Evolutionary conservation across 1,140 invertebrate species (phyloP).

Genomic region (Saccostrea echinata): DNA sequence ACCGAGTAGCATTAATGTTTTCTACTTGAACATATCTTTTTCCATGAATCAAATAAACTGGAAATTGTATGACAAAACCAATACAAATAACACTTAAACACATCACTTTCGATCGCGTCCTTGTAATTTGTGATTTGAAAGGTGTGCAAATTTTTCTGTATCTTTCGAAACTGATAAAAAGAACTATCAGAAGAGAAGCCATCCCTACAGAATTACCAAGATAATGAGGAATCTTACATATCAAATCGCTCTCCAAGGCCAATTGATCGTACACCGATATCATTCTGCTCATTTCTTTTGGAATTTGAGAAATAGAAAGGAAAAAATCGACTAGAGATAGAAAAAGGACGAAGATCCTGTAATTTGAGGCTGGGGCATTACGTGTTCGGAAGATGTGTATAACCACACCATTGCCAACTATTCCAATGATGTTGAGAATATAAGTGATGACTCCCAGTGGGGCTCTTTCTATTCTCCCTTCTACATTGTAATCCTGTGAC

Average conservation of each 20-base stretch:
- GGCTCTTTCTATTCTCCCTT: neutral
- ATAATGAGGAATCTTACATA: neutral
- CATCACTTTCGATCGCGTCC: neutral
- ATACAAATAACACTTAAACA: neutral
- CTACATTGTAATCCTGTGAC: neutral
- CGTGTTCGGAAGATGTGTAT: too few species aligned
- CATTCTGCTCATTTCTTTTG: neutral
- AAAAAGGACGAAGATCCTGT: neutral
- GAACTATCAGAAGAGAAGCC: neutral
- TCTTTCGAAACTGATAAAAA: neutral
- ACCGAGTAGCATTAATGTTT: too few species aligned
- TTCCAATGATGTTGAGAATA: neutral
- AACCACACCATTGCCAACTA: neutral
- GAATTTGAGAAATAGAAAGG: neutral
- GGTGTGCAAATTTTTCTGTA: neutral
- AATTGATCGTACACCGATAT: neutral
- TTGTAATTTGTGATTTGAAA: too few species aligned
- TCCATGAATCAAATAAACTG: too few species aligned
- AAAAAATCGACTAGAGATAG: neutral
- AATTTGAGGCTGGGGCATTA: neutral
- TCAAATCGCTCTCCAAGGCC: neutral
- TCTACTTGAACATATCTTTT: too few species aligned
- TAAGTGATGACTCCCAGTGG: neutral
- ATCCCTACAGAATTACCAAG: neutral
- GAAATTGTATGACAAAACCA: too few species aligned